Base-by-base conservation (phyloP, 2,797 vertebrate species). In the Pseudochromis fuscus region DNA sequence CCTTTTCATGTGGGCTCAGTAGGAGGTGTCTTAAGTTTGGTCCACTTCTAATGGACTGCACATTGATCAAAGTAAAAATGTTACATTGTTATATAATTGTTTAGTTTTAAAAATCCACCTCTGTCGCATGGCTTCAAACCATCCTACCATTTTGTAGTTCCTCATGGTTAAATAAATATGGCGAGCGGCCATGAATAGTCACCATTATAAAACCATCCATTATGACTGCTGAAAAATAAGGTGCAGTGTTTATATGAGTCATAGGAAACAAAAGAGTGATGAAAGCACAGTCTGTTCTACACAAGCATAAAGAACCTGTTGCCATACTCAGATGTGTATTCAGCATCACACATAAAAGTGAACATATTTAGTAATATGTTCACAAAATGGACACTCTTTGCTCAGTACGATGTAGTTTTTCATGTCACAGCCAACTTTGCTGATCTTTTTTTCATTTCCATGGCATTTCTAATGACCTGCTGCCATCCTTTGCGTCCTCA, bases 321-420 rank as follows among this genome's bases (percentile, higher is more conserved):
- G n/a, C 74, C 33, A 4, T 72, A 24, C 37, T 73, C 24, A n/a
- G 50, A 24, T 77, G 67, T 75, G 55, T 64, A 65, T 80, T 79
- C 50, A 55, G 13, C 13, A 9, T 38, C 53, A 25, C 44, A 58
- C 9, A 64, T 25, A 13, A 59, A 27, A 68, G 5, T 6, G 16
- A 72, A 55, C 28, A 56, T 67, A 11, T 35, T n/a, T 66, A 76
- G 23, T 71, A 74, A 56, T 21, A 19, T 23, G n/a, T 45, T 79
- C 25, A 37, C 27, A 40, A 44, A 61, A 31, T 42, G 31, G 81
- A 83, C 63, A 16, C 1, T 88, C 85, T 90, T 77, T 88, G 88
- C 85, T 91, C 86, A 87, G 87, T 89, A 83, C 88, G 71, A 57
- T 40, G 52, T 87, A 66, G 71, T 60, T 58, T 4, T 69, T 40